Evolutionary conservation across 2,113 vertebrate genomes (phyloP), one percentile per base, ranked within the genome.

Genomic region (Astatotilapia flaviijosephi): DNA sequence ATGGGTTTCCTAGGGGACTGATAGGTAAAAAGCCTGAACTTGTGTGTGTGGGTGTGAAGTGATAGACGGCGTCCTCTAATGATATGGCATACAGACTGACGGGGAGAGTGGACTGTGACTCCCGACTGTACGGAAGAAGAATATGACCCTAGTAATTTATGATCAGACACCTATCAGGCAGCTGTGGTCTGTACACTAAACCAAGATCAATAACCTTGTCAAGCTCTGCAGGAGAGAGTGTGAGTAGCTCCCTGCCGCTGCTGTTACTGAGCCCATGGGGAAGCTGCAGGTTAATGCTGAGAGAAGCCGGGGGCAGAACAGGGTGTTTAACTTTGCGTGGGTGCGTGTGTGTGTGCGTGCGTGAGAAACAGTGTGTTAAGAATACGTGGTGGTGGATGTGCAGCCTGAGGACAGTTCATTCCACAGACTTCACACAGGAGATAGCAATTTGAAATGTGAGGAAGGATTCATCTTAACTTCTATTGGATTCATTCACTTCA

Each of bases 131-230:
- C 10, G 9, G 73, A 77, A 79, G 53, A 86, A 42, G 68, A 73
- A 62, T 79, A 4, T 40, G 10, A 47, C 58, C 40, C 2, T 33
- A 65, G 54, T 75, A 62, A 89, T 83, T 89, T 77, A 56, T 73
- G 62, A 89, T 88, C 58, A 81, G 73, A 85, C 55, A 82, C 84
- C 79, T 33, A 53, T 89, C 83, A 86, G 88, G 60, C 68, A 83
- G 80, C 83, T 83, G 85, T 68, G 47, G 28, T 65, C 62, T 58
- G 80, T 83, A 82, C 79, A 53, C 83, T 47, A 86, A 88, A 87
- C 58, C 7, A 47, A 47, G 84, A 92, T 92, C 92, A 79, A 92
- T 91, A 91, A 85, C 58, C 79, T 65, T 77, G 85, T 89, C 83
- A 26, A 3, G 79, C 75, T 80, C 70, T 77, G 79, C 40, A 88